phyloP scores from a whole-genome alignment of 1,140 invertebrate genomes.

The Brachionus rubens region DNA sequence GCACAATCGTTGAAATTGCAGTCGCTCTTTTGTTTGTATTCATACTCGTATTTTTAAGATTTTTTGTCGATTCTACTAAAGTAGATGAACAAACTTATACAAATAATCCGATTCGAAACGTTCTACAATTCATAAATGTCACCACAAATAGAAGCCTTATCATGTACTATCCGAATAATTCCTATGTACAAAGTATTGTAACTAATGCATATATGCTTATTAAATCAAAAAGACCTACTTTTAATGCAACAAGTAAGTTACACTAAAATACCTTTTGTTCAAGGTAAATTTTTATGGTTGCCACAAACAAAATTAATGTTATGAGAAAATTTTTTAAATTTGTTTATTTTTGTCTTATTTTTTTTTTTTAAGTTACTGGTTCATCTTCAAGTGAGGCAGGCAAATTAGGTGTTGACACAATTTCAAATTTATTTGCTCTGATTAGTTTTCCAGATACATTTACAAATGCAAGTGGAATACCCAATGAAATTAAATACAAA shows the following conservation, averaged over 20 bases:
- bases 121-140: not conserved
- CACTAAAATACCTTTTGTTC: not conserved
- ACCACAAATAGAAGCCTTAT: not conserved
- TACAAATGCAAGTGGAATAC: not conserved
- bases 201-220: slow-evolving; percentile 13
- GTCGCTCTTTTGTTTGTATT: slow-evolving; percentile 31
- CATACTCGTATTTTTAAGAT: slow-evolving; percentile 14
- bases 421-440: slow-evolving; percentile 36
- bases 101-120: slow-evolving; percentile 9
- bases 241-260: slow-evolving; percentile 23
- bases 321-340: not conserved
- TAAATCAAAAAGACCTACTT: not conserved
- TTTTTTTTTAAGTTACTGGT: not conserved
- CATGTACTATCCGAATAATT: slow-evolving; percentile 36
- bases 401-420: not conserved
- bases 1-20: not conserved
- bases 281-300: slow-evolving; percentile 6
- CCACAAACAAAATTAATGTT: too few species aligned
- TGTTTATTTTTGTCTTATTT: not conserved
- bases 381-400: not conserved
- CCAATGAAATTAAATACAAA: slow-evolving; percentile 7
- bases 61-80: slow-evolving; percentile 39
- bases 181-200: slow-evolving; percentile 10
- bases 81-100: slow-evolving; percentile 1
- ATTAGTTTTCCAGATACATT: slow-evolving; percentile 8